Conservation (phyloP, 2,113 vertebrate species). For the Nycticryphes semicollaris region DNA sequence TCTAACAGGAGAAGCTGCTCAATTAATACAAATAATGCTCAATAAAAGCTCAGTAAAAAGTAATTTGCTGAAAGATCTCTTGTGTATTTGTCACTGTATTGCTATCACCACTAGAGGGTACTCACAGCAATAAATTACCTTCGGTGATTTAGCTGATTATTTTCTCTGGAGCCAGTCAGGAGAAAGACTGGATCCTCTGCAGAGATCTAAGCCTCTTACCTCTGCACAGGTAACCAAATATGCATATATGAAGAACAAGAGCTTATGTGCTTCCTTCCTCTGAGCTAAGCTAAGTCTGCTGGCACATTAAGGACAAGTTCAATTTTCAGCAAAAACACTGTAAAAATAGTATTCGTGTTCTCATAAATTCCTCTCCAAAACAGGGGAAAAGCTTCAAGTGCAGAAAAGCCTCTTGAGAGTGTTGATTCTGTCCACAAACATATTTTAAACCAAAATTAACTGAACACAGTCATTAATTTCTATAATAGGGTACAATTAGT, state of each 20-base stretch:
- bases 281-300: neutral
- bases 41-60: neutral
- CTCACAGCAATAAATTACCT: neutral
- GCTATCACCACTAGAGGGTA: slow-evolving; percentile 57
- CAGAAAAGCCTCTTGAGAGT: neutral
- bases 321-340: neutral
- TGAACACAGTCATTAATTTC: neutral
- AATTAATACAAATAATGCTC: neutral
- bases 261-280: neutral
- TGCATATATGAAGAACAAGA: neutral
- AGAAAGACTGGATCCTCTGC: neutral
- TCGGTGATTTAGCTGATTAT: neutral
- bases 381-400: neutral
- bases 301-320: neutral
- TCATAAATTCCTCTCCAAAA: neutral
- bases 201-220: slow-evolving; percentile 14
- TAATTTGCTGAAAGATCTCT: neutral
- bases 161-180: neutral
- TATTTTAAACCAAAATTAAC: neutral
- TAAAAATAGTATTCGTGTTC: neutral
- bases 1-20: neutral
- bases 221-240: neutral
- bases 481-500: neutral
- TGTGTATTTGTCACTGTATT: neutral
- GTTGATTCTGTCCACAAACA: neutral